These are phyloP conservation scores for Coreius guichenoti DNA, from an alignment of 2,797 vertebrate genomes.

Conservation along the genomic window DNA sequence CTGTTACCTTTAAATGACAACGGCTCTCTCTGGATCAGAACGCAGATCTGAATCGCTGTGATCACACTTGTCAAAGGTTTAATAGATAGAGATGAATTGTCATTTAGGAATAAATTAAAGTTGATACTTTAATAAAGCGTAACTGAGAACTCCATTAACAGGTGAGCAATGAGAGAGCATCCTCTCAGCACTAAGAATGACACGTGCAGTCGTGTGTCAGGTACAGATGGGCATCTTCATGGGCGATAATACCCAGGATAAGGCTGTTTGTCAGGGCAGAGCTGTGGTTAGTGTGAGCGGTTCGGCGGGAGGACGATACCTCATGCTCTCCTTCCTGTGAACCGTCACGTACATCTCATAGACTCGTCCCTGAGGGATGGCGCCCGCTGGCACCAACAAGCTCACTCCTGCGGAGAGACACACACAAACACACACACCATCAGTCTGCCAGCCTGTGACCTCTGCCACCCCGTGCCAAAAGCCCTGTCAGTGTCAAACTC, in stretches of 20 bases:
- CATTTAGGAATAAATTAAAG: background rate
- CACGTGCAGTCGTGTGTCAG: background rate
- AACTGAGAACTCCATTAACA: background rate
- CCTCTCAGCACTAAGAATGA: background rate
- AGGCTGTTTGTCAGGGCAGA: conserved; percentile 36
- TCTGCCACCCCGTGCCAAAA: conserved; percentile 45
- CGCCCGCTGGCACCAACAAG: conserved; percentile 94
- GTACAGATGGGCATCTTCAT: background rate
- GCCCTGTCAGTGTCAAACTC: conserved; percentile 42
- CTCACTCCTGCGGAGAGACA: conserved; percentile 85
- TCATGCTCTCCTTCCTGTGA: conserved; percentile 97
- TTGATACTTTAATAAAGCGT: background rate
- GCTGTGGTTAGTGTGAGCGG: conserved; percentile 17
- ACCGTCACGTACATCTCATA: conserved; percentile 99
- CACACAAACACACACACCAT: conserved; percentile 53
- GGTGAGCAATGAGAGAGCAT: background rate
- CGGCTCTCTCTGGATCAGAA: background rate
- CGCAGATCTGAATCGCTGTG: background rate
- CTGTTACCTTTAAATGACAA: background rate
- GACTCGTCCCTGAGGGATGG: conserved; percentile 95
- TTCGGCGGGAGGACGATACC: conserved; percentile 77
- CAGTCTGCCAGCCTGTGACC: conserved; percentile 50
- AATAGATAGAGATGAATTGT: background rate
- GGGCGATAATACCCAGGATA: conserved; percentile 6
- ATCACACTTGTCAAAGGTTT: background rate